These are phyloP conservation scores for Diceros bicornis DNA, from an alignment of 2,797 vertebrate species.

Conservation along the genomic window DNA sequence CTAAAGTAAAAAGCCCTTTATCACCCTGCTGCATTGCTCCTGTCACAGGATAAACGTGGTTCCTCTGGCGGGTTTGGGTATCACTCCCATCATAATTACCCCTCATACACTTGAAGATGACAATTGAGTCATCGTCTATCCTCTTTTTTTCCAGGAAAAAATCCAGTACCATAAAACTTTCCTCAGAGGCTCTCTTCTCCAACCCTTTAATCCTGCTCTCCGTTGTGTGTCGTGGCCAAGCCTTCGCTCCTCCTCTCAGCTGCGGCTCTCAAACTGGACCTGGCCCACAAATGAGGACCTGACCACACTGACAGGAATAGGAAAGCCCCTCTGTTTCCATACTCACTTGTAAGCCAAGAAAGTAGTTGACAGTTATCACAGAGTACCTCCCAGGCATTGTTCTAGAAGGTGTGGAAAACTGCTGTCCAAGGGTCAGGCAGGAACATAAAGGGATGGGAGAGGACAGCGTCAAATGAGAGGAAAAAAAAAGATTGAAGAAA, in stretches of 20 bases:
- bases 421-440: neutral
- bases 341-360: neutral
- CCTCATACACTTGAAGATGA: neutral
- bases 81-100: neutral
- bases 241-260: neutral
- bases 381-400: neutral
- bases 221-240: neutral
- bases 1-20: neutral
- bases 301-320: neutral
- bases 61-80: neutral
- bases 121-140: neutral
- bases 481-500: neutral
- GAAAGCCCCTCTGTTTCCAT: constrained; percentile 36
- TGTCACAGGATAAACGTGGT: neutral
- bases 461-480: neutral
- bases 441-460: rapidly evolving
- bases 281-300: neutral
- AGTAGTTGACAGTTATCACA: neutral
- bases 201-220: neutral
- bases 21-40: neutral
- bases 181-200: neutral
- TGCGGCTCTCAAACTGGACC: neutral
- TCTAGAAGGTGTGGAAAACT: neutral
- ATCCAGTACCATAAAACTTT: constrained; percentile 43
- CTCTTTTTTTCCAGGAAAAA: constrained; percentile 10